Evolutionary conservation across 2,888 invertebrate species (phyloP), one percentile per base, ranked within the genome.

Genomic region (Lingula anatina): DNA sequence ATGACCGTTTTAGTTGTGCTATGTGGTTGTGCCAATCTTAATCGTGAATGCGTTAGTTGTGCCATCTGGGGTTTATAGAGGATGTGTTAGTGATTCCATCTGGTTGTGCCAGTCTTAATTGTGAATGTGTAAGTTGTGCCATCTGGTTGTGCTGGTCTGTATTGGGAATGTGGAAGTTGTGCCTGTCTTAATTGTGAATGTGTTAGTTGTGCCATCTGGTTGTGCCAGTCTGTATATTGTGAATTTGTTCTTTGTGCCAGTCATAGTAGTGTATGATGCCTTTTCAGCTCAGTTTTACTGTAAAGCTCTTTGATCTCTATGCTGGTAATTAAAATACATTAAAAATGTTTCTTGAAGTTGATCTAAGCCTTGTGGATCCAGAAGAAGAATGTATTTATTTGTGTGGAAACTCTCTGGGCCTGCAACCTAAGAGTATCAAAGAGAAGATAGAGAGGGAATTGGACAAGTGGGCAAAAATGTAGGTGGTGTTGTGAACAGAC

Each of bases 361-460:
- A 76, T 49, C 54, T 52, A 12, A 56, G 52, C 4, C 48, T 67
- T n/a, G 64, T 75, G 4, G 54, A 68, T 23, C 61, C 71, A 0
- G 72, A 80, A 0, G 78, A 77, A 24, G 81, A 81, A 26, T 73
- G 76, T 55, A 73, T 83, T 21, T 83, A 83, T 62, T 69, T 83
- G 38, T 80, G 81, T 60, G 82, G 82, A 1, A 80, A 83, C 62
- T 82, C 82, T 1, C 71, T 83, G 2, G 83, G 83, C 9, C 71
- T 83, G n/a, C 78, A 80, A 70, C 81, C 82, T 4, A 79, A 78
- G 56, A 68, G 66, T 2, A 74, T 78, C 0, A 68, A 73, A 48
- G 54, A 66, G 18, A 70, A 75, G 49, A 64, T 82, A 47, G 61
- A 75, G 5, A 65, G 73, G 28, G 77, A 79, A 53, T 55, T 82